phyloP scores from a whole-genome alignment of 2,113 vertebrate genomes.

The Xiphorhynchus elegans region DNA sequence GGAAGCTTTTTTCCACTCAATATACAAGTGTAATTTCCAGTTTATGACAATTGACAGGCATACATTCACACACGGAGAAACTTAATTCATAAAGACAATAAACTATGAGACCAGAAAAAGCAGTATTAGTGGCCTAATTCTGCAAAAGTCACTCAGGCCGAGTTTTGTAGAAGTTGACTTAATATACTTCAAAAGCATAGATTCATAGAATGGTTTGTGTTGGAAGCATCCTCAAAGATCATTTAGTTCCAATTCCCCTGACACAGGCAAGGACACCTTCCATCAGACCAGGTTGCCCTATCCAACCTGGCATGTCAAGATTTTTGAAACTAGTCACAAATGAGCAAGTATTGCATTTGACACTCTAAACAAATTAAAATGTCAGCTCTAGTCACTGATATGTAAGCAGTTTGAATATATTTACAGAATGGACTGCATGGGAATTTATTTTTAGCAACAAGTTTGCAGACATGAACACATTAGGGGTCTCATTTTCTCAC shows the following conservation, averaged over 20 bases:
- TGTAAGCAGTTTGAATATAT: conserved; percentile 39
- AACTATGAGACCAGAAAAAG: not conserved
- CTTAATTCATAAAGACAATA: not conserved
- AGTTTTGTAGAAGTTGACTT: conserved; percentile 1
- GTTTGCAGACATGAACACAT: conserved; percentile 5
- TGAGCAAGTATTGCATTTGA: conserved; percentile 6
- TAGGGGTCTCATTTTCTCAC: not conserved
- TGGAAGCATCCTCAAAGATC: not conserved
- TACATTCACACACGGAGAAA: not conserved
- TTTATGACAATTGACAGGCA: not conserved
- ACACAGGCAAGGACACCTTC: not conserved
- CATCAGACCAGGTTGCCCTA: not conserved
- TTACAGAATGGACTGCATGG: conserved; percentile 12
- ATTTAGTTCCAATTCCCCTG: not conserved
- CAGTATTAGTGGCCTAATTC: not conserved
- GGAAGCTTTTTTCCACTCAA: not conserved
- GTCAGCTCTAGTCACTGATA: conserved; percentile 35
- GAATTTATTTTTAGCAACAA: conserved; percentile 44
- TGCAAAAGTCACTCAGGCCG: not conserved
- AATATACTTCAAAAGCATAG: not conserved
- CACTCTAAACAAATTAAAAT: conserved; percentile 63
- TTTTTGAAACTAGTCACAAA: conserved; percentile 56
- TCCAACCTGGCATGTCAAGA: not conserved
- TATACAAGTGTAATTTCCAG: not conserved
- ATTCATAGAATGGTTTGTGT: not conserved